phyloP scores from a whole-genome alignment of 2,113 vertebrate species.

The Pomatostomus ruficeps region DNA sequence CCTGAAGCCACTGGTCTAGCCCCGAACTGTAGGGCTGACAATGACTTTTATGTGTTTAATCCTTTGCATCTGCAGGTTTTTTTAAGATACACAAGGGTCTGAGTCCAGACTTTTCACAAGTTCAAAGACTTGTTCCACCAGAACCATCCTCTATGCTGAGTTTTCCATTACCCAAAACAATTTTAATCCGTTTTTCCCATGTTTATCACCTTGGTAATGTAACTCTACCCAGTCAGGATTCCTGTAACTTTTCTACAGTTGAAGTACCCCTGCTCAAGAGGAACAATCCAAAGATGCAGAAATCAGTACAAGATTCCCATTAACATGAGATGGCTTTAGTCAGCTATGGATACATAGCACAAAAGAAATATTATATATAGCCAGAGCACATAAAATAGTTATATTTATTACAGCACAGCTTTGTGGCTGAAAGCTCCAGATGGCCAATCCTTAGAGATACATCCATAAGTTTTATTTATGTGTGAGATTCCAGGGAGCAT shows the following conservation, averaged over 20 bases:
- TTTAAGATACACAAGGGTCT: neutral
- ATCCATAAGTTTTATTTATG: neutral
- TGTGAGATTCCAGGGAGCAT: neutral
- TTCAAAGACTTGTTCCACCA: neutral
- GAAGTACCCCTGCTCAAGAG: neutral
- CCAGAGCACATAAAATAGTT: neutral
- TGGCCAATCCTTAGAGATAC: neutral
- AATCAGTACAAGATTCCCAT: neutral
- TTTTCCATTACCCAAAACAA: slow-evolving; percentile 5
- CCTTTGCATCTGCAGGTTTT: neutral
- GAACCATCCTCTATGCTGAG: neutral
- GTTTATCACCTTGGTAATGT: neutral
- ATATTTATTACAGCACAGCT: neutral
- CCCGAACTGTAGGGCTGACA: accelerated
- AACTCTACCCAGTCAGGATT: neutral
- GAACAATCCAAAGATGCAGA: neutral
- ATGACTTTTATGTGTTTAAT: neutral
- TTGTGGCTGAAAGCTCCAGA: neutral
- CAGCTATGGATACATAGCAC: neutral
- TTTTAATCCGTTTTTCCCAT: neutral
- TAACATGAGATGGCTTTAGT: neutral
- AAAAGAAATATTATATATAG: neutral
- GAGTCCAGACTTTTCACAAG: neutral
- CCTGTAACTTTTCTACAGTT: neutral
- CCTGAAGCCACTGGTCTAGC: neutral